Evolutionary conservation across 2,797 vertebrate species (phyloP).

Genomic region (Microchirus variegatus): DNA sequence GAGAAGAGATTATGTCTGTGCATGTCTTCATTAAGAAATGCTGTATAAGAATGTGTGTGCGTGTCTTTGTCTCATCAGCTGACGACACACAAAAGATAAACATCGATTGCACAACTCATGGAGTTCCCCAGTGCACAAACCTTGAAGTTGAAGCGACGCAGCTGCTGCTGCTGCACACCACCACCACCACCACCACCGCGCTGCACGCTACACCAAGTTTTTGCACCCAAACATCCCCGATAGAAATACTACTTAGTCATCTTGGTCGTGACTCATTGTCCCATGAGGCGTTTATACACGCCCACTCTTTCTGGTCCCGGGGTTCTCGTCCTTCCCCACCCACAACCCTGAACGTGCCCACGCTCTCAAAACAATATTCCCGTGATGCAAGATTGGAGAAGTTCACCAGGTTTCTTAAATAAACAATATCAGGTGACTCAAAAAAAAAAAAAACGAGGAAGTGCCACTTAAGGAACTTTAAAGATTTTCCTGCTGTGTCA

Average conservation of each 20-base stretch:
- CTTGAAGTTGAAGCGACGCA: slow-evolving; percentile 10
- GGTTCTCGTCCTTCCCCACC: background rate
- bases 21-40: no score
- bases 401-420: slow-evolving; percentile 56
- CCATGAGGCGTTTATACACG: slow-evolving; percentile 41
- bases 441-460: slow-evolving; percentile 73
- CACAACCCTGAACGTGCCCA: slow-evolving; percentile 3
- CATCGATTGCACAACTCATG: slow-evolving; percentile 42
- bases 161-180: slow-evolving; percentile 20
- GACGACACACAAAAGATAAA: slow-evolving; percentile 4
- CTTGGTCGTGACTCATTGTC: slow-evolving; percentile 50
- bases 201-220: slow-evolving; percentile 24
- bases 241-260: slow-evolving; percentile 30
- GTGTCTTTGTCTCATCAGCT: slow-evolving; percentile 14
- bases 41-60: background rate
- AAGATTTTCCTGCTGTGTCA: slow-evolving; percentile 70
- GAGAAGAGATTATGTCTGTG: no score
- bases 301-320: background rate
- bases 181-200: slow-evolving; percentile 13
- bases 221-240: slow-evolving; percentile 28
- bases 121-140: slow-evolving; percentile 11
- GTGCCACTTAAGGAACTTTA: slow-evolving; percentile 51
- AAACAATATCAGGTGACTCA: slow-evolving; percentile 76
- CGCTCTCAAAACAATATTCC: slow-evolving; percentile 41
- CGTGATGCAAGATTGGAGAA: slow-evolving; percentile 73